A percentile compares a stretch with the other conserved stretches of the same genome.
Evolutionary conservation across 2,797 vertebrate species (phyloP).

Genomic region (Neopelma chrysocephalum): DNA sequence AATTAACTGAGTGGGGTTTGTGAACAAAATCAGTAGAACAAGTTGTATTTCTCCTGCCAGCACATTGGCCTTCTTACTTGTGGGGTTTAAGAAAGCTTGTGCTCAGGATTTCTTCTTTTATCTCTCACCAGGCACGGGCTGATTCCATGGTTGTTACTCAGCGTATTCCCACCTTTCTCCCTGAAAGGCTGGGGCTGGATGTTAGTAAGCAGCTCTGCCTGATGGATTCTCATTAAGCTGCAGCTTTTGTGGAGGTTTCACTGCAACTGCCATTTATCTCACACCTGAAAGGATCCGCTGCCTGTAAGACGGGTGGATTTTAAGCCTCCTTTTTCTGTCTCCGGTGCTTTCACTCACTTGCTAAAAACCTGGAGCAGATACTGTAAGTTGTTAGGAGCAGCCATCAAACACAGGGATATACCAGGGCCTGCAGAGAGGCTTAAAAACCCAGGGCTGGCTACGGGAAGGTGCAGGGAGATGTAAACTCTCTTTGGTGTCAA

Average conservation of each 20-base stretch:
- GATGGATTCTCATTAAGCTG: conserved; percentile 55
- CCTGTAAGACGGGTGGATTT: conserved; percentile 31
- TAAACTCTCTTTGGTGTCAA: background rate
- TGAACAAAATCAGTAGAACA: background rate
- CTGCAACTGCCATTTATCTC: conserved; percentile 49
- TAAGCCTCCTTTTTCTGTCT: conserved; percentile 15
- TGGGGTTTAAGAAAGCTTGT: background rate
- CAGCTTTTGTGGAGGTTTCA: conserved; percentile 49
- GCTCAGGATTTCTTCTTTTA: background rate
- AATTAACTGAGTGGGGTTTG: background rate
- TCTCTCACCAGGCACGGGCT: background rate
- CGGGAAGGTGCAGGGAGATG: background rate
- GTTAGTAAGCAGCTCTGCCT: conserved; percentile 50
- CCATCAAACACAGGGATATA: background rate
- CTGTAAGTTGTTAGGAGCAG: background rate
- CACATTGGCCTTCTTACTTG: background rate
- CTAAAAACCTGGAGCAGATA: background rate
- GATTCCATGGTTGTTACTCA: background rate
- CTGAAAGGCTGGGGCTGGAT: background rate
- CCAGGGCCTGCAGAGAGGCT: background rate
- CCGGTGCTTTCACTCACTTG: background rate
- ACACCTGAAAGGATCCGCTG: background rate
- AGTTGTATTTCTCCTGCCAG: conserved; percentile 21
- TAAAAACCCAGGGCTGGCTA: background rate
- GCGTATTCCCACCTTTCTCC: background rate